A percentile compares a stretch with the other conserved stretches of the same genome.
These are phyloP conservation scores for Petromus typicus DNA, from an alignment of 2,113 vertebrate genomes.

Conservation along the genomic window DNA sequence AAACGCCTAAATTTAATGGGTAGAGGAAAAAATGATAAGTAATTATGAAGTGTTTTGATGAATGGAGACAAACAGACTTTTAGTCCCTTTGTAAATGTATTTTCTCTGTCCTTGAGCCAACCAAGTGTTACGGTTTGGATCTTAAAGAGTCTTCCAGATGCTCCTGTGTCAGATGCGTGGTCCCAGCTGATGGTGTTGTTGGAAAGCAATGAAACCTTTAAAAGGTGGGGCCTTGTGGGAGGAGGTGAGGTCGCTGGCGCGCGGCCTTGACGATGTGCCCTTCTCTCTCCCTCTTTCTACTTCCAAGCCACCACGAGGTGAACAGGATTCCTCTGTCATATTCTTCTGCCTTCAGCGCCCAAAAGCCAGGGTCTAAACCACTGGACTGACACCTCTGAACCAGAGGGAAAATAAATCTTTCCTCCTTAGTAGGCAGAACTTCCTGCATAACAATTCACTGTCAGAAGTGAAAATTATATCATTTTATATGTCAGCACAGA, in stretches of 20 bases:
- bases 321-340: neutral
- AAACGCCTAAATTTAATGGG: conserved; percentile 23
- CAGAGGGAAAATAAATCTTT: neutral
- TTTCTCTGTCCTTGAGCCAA: neutral
- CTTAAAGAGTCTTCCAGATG: neutral
- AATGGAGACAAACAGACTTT: neutral
- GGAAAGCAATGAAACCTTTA: neutral
- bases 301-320: neutral
- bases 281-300: neutral
- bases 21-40: neutral
- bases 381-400: neutral
- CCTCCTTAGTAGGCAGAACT: neutral
- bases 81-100: conserved; percentile 17
- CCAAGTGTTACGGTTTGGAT: neutral
- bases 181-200: neutral
- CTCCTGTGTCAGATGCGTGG: neutral
- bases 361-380: neutral
- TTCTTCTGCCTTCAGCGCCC: too few relatives aligned
- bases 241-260: neutral
- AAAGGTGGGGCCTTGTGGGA: neutral
- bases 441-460: neutral
- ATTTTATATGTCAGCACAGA: neutral
- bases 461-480: conserved; percentile 43
- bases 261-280: neutral
- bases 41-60: conserved; percentile 14